Percentiles rank a stretch among this genome's conserved stretches.
Evolutionary conservation across 2,113 vertebrate genomes (phyloP).

Genomic region (Gopherus flavomarginatus): DNA sequence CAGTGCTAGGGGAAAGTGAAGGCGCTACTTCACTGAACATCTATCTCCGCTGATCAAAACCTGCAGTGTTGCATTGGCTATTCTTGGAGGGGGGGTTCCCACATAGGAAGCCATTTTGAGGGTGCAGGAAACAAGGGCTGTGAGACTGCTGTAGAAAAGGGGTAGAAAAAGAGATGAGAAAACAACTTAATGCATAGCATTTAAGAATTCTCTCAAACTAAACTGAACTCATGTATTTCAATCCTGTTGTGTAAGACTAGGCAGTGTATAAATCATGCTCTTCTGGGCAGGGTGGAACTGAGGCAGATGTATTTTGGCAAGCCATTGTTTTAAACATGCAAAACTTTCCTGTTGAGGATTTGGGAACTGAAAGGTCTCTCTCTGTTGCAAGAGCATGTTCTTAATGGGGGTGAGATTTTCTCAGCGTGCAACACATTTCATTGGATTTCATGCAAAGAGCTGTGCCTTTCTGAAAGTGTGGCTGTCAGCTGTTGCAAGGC

Average conservation of each 20-base stretch:
- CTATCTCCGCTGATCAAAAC: background rate
- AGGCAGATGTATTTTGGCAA: no score
- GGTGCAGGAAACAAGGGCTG: background rate
- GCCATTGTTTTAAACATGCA: background rate
- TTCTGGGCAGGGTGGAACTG: background rate
- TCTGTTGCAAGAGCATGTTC: background rate
- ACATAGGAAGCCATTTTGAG: slow-evolving; percentile 70
- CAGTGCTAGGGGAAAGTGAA: background rate
- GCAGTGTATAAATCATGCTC: background rate
- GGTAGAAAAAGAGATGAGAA: background rate
- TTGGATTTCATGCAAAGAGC: background rate
- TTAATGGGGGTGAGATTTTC: background rate
- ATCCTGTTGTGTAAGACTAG: background rate
- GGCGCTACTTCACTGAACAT: background rate
- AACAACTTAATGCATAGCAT: background rate
- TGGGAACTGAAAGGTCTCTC: background rate
- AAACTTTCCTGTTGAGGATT: background rate
- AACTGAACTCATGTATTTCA: no score
- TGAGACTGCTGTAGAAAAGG: background rate
- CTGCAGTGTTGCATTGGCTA: background rate
- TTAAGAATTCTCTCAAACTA: background rate
- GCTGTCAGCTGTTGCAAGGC: background rate
- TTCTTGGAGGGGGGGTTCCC: slow-evolving; percentile 42
- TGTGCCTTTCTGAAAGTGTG: background rate
- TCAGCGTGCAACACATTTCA: rapidly evolving